Evolutionary conservation across 2,797 vertebrate genomes (phyloP), one percentile per base, ranked within the genome.

Genomic region (Spinibarbus caldwelli): DNA sequence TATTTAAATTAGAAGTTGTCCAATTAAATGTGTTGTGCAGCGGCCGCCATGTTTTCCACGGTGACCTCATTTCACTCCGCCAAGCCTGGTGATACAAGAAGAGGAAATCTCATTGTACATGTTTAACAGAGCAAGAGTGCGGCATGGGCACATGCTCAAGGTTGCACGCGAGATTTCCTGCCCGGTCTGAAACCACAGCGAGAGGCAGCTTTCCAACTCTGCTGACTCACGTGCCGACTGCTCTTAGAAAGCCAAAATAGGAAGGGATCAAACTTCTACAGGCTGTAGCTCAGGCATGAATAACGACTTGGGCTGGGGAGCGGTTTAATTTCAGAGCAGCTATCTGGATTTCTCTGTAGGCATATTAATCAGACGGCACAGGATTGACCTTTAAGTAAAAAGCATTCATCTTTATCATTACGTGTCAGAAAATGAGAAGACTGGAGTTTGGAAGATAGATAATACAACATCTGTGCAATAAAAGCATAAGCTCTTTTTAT

Each of bases 71-170:
- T 88, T 86, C 78, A 84, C 87, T 86, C 81, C 19, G 31, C 49
- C 64, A 45, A 70, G 81, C 23, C 85, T 62, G 83, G 86, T 86
- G 78, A 87, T 78, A 89, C 83, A 84, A 83, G 82, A 64, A 86
- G 67, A 79, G 84, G 85, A 88, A 85, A 85, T 87, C 38, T 88
- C 71, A 88, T 88, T 90, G 88, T 90, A 75, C 81, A 78, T 84
- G 85, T 78, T 85, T 86, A 89, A 87, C 84, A 90, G 82, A 89
- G 89, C 88, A 89, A 80, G 31, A 88, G 80, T 12, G 59, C 21
- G 52, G 73, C 84, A 83, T 57, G 54, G 67, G 57, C 72, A 81
- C 85, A 82, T 71, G 86, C 84, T 87, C 38, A 89, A 86, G 83
- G 82, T 77, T 87, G 57, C 72, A 52, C 21, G 14, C 26, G 49